Evolutionary conservation across 2,113 vertebrate species (phyloP).

Genomic region (Collichthys lucidus): DNA sequence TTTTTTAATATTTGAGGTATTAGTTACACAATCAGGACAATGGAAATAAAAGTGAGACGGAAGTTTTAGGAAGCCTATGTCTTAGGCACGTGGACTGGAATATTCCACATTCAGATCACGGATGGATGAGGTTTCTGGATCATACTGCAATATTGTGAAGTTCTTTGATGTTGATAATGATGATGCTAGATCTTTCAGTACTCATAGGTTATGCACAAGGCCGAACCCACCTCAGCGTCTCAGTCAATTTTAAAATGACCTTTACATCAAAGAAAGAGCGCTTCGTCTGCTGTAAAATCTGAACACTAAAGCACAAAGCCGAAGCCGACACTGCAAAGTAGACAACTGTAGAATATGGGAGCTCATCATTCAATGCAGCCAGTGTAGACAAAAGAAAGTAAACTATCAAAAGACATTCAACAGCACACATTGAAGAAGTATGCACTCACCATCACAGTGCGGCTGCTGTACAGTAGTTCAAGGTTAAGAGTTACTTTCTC

Average conservation of each 20-base stretch:
- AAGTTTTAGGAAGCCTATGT: not conserved
- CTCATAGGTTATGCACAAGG: slow-evolving; percentile 42
- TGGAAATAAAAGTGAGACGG: not conserved
- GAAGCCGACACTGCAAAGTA: slow-evolving; percentile 23
- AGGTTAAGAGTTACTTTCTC: slow-evolving; percentile 7
- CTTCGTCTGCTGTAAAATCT: slow-evolving; percentile 20
- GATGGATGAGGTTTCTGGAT: slow-evolving; percentile 7
- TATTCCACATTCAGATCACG: not conserved
- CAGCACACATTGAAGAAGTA: not conserved
- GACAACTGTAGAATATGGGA: slow-evolving; percentile 1
- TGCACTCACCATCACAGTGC: not conserved
- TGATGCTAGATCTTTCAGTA: slow-evolving; percentile 41
- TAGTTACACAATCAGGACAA: not conserved
- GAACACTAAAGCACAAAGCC: slow-evolving; percentile 14
- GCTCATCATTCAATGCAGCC: not conserved
- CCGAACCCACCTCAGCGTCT: slow-evolving; percentile 42
- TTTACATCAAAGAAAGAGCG: slow-evolving; percentile 51
- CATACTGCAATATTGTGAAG: slow-evolving; percentile 25
- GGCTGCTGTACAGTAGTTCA: not conserved
- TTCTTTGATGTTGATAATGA: slow-evolving; percentile 48
- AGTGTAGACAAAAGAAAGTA: not conserved
- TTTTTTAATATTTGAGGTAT: not conserved
- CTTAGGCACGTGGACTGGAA: not conserved
- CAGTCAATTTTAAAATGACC: slow-evolving; percentile 48
- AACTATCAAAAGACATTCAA: not conserved